phyloP scores from a whole-genome alignment of 2,797 vertebrate species.

The Pseudopleuronectes americanus region DNA sequence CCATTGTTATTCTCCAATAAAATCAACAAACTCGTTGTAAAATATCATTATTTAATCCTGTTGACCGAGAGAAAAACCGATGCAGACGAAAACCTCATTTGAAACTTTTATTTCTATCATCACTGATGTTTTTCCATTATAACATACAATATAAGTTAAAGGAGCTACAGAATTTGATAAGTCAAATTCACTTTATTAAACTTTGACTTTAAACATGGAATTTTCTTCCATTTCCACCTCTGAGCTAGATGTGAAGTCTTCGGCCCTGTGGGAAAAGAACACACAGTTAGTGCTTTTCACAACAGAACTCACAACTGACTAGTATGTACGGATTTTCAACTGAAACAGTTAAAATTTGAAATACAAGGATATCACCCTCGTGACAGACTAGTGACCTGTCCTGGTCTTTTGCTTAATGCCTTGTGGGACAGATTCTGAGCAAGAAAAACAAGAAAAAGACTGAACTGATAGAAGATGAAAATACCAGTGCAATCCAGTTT shows the following conservation, averaged over 20 bases:
- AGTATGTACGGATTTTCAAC: neutral
- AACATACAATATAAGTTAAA: constrained; percentile 3
- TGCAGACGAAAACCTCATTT: constrained; percentile 2
- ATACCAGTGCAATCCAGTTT: constrained; percentile 18
- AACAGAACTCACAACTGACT: neutral
- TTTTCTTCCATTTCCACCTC: constrained; percentile 44
- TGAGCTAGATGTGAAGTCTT: constrained; percentile 55
- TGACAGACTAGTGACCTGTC: neutral
- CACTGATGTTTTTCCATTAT: constrained; percentile 18
- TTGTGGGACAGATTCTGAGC: neutral
- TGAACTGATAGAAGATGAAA: neutral
- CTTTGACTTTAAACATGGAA: neutral
- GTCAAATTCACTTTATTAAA: neutral
- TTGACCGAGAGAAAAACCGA: neutral
- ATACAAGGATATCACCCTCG: too few relatives aligned
- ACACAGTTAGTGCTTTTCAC: constrained; percentile 11
- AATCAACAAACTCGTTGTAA: too few relatives aligned
- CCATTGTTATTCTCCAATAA: too few relatives aligned
- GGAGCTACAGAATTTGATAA: neutral
- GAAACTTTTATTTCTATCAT: constrained; percentile 30
- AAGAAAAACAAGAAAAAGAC: neutral
- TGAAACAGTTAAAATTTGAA: neutral
- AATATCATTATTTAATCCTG: too few relatives aligned
- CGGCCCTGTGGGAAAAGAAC: constrained; percentile 61
- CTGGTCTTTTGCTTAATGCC: neutral